phyloP scores from a whole-genome alignment of 2,113 vertebrate species.

The Pampusana beccarii region DNA sequence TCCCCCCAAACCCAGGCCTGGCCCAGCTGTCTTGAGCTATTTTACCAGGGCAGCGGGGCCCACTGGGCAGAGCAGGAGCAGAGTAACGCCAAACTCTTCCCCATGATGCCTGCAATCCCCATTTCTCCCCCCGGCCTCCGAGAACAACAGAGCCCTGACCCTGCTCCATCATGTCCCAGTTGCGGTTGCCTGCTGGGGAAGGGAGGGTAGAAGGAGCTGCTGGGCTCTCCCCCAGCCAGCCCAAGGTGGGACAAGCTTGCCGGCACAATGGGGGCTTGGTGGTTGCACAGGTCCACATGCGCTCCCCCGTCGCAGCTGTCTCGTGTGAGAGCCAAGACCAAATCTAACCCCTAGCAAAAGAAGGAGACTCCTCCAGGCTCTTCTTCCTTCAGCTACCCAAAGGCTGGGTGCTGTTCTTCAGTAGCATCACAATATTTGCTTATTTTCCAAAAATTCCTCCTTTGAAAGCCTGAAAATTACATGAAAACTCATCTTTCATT shows the following conservation, averaged over 20 bases:
- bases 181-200: not conserved
- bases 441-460: not conserved
- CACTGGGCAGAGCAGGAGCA: not conserved
- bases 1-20: not conserved
- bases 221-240: not conserved
- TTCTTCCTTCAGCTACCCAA: not conserved
- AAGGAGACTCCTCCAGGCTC: not conserved
- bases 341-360: not conserved
- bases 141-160: not conserved
- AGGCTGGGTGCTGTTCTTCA: not conserved
- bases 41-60: not conserved
- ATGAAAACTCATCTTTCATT: not conserved
- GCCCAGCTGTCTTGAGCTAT: not conserved
- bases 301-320: not conserved
- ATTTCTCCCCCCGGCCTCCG: not conserved
- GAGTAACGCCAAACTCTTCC: not conserved
- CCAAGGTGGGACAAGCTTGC: not conserved
- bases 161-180: not conserved
- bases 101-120: not conserved
- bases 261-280: not conserved
- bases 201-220: not conserved
- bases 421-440: not conserved
- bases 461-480: not conserved
- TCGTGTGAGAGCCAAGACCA: not conserved
- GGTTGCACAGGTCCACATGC: fast-evolving